Conservation (phyloP, 2,113 vertebrate genomes). For the Phalacrocorax brasilianus region DNA sequence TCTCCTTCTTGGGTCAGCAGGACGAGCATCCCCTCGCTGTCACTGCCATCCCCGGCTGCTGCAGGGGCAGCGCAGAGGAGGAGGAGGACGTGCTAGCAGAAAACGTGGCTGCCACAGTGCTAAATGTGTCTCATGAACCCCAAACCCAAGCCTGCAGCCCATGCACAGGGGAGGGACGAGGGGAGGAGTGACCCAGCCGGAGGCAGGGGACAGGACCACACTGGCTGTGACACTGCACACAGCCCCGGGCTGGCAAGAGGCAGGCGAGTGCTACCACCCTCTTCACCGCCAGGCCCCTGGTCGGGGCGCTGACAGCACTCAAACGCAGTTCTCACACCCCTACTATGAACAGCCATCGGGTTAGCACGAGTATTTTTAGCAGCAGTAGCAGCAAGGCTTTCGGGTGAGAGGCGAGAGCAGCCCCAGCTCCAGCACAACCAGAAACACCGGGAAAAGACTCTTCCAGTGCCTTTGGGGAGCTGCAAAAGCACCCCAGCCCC, state of each 20-base stretch:
- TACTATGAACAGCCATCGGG: fast-evolving
- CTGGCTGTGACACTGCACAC: not conserved
- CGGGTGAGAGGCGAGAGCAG: fast-evolving
- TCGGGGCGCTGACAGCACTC: not conserved
- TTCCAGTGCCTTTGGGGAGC: not conserved
- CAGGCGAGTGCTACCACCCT: not conserved
- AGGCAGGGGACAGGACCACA: too few species aligned
- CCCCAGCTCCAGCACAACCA: not conserved
- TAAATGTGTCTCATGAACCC: fast-evolving
- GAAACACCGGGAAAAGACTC: not conserved
- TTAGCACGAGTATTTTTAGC: not conserved
- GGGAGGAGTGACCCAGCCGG: not conserved
- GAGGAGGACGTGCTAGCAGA: not conserved
- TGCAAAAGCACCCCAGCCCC: not conserved
- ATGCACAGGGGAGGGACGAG: fast-evolving
- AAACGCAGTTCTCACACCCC: not conserved
- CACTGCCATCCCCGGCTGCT: not conserved
- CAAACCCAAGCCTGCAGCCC: not conserved
- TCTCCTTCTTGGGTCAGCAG: not conserved
- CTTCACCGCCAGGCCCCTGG: not conserved
- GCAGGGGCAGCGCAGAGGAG: not conserved
- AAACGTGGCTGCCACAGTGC: not conserved
- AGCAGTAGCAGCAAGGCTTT: not conserved
- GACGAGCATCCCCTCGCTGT: not conserved
- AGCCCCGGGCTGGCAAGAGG: not conserved